Evolutionary conservation across 2,888 invertebrate species (phyloP), one percentile per base, ranked within the genome.

Genomic region (Dexiosoma caninum): DNA sequence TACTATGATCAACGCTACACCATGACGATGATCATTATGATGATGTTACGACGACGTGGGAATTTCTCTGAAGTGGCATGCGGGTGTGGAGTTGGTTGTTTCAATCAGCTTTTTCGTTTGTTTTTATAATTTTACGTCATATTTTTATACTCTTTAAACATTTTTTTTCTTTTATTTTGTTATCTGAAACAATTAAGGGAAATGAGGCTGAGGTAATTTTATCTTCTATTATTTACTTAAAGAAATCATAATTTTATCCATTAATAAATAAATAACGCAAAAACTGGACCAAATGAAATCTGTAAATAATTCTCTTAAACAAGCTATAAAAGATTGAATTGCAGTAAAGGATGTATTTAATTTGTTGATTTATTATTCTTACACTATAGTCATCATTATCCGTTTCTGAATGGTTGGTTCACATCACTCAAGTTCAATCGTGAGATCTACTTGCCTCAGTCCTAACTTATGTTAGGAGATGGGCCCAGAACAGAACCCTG

Each of bases 21-120:
- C 42, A 19, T 60, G 42, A 42, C 21, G n/a, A 57, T 62, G 37
- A 46, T 72, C 21, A 46, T 51, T 37, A 55, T 66, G 27, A 51
- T 67, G 72, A 81, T 67, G 67, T 82, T 76, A 69, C 66, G 71
- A 84, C 66, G 71, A 84, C 87, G 87, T 87, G 87, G 87, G 87
- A 87, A 87, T 86, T 84, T 88, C 86, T 85, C 83, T 83, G 77
- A 84, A 85, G 84, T 84, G 87, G 85, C 87, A 87, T 87, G 87
- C 87, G 87, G 87, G 87, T 88, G 87, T 86, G 86, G 86, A 81
- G 75, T 74, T 75, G 67, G 67, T 76, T 71, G 76, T 80, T 80
- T 76, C 64, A 75, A 60, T 76, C 71, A 66, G 44, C 51, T 53
- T 67, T 67, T 76, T 67, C 23, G 21, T 64, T 77, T 64, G 55